phyloP scores from a whole-genome alignment of 2,113 vertebrate species.

The Pseudorhombus dupliciocellatus region DNA sequence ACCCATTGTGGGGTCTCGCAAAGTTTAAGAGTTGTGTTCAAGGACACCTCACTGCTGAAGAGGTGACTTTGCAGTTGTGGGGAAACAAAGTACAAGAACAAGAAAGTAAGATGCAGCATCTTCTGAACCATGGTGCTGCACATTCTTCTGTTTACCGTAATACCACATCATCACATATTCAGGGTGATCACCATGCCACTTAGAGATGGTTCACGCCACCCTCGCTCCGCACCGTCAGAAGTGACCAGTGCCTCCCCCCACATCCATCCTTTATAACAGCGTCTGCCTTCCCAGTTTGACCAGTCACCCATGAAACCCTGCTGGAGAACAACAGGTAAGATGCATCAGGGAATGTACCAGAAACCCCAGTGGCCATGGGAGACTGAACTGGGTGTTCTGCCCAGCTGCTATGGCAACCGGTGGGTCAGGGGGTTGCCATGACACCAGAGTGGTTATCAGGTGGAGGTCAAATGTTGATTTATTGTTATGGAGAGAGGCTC shows the following conservation, averaged over 20 bases:
- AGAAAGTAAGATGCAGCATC: no score
- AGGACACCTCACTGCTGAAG: background rate
- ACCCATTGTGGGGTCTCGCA: background rate
- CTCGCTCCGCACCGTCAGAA: background rate
- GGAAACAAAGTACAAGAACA: no score
- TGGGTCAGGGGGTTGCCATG: constrained; percentile 67
- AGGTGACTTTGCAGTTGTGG: no score
- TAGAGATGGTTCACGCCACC: no score
- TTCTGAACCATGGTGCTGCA: no score
- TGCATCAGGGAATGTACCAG: constrained; percentile 20
- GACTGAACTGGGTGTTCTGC: constrained; percentile 46
- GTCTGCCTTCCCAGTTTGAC: constrained; percentile 1
- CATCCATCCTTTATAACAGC: constrained; percentile 34
- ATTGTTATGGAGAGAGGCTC: constrained; percentile 49
- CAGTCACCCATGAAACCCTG: constrained; percentile 41
- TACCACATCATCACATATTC: no score
- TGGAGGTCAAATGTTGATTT: constrained; percentile 59
- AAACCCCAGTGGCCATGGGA: constrained; percentile 29
- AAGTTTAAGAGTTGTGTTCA: background rate
- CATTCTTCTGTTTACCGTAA: no score
- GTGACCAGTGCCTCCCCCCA: constrained; percentile 18
- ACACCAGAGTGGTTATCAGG: constrained; percentile 52
- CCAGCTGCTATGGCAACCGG: constrained; percentile 60
- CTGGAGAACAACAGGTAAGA: constrained; percentile 36
- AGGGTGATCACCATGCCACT: no score